A percentile compares a stretch with the other conserved stretches of the same genome.
Conservation (phyloP, 2,113 vertebrate genomes). For the Cinclus mexicanus region DNA sequence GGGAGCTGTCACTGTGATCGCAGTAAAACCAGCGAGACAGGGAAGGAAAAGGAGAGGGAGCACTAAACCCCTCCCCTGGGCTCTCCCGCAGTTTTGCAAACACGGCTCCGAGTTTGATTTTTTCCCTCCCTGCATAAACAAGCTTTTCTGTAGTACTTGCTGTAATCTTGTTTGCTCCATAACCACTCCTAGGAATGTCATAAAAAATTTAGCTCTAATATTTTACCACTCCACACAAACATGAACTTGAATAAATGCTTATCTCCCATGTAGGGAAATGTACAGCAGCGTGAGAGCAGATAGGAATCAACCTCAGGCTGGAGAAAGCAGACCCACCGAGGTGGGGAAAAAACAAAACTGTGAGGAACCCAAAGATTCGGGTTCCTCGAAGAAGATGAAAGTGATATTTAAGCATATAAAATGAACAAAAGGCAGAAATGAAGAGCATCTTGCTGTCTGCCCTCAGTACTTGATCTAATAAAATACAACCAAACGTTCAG, state of each 20-base stretch:
- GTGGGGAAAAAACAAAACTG: not conserved
- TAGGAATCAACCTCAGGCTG: not conserved
- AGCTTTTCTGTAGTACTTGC: constrained; percentile 10
- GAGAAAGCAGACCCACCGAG: fast-evolving
- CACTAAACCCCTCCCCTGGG: not conserved
- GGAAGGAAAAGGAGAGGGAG: not conserved
- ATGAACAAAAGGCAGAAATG: not conserved
- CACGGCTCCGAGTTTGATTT: not conserved
- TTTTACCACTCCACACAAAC: not conserved
- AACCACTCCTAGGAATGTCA: constrained; percentile 38
- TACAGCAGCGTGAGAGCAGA: fast-evolving
- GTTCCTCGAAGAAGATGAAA: not conserved
- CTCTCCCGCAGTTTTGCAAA: not conserved
- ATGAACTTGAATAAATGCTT: not conserved
- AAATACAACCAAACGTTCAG: not conserved
- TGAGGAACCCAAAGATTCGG: not conserved
- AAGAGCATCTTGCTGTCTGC: not conserved
- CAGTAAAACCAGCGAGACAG: not conserved
- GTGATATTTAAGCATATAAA: not conserved
- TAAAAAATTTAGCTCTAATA: constrained; percentile 25
- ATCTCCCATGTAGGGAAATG: fast-evolving
- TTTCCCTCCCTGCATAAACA: not conserved
- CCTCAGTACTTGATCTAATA: not conserved
- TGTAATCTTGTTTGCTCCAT: constrained; percentile 48
- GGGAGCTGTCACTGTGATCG: fast-evolving